phyloP scores from a whole-genome alignment of 2,797 vertebrate species.

The Malacoraja senta region DNA sequence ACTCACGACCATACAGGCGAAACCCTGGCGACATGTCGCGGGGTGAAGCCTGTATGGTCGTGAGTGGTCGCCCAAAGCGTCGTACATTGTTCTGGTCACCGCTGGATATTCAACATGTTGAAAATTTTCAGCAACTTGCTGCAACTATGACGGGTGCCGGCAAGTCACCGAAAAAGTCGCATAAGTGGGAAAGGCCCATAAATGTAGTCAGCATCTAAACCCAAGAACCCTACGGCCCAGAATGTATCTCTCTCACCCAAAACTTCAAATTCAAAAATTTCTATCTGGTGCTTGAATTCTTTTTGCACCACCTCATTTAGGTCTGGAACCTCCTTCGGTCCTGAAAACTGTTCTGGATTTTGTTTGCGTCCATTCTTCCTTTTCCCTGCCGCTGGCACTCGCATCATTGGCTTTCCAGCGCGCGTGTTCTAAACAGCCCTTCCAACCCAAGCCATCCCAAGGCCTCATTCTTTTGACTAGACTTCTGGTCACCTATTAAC shows the following conservation, averaged over 20 bases:
- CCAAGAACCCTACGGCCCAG: not conserved
- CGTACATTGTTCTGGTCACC: no score
- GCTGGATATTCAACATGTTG: no score
- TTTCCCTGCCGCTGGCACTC: not conserved
- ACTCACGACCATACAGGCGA: no score
- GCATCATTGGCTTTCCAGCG: no score
- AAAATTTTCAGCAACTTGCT: no score
- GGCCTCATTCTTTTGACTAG: not conserved
- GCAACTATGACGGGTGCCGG: no score
- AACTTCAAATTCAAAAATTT: not conserved
- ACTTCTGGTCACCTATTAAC: not conserved
- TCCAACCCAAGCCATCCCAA: not conserved
- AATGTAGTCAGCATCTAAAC: not conserved
- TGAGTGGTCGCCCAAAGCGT: no score
- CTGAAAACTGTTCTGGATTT: not conserved
- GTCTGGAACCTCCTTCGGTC: not conserved
- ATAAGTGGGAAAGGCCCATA: no score
- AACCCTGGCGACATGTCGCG: no score
- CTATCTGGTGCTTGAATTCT: not conserved
- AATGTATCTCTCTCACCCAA: not conserved
- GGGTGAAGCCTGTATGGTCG: no score
- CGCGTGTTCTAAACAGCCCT: not conserved
- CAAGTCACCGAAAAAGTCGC: no score
- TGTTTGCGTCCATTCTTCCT: not conserved
- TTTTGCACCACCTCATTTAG: not conserved